Base-by-base conservation (phyloP, 2,888 invertebrate genomes). In the Laspeyria flexula region DNA sequence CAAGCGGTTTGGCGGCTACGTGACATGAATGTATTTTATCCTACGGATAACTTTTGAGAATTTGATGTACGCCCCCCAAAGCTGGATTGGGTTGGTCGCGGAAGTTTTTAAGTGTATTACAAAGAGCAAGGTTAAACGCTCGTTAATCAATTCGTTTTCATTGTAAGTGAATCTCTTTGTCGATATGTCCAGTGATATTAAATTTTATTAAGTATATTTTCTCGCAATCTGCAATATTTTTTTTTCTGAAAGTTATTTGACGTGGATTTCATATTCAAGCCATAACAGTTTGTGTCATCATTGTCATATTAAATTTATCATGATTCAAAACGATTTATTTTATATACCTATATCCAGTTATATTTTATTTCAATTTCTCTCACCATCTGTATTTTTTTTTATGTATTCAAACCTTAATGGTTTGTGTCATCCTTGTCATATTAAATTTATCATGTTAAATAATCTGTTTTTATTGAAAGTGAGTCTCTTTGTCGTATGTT, bases 11-110 rank as follows among this genome's bases (percentile, higher is more conserved):
- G 76, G 73, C 63, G 59, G 54, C 45, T 55, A 86, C 89, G 90
- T 90, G 89, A 83, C 79, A 49, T 49, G 87, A 86, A 88, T 88
- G 57, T 60, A 55, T 75, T 70, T 72, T 62, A 75, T 65, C 55
- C 50, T 47, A 35, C 45, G 60, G 48, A 64, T 60, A 68, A 70
- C 60, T 74, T 71, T 65, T 43, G 54, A 64, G 63, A 71, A 67
- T 71, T 77, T 68, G 62, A 65, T 64, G 64, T 64, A 71, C 48
- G 53, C 37, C 45, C n/a, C 50, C 38, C 37, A 34, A 55, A 62
- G 58, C 56, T 43, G 51, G 51, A 42, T 50, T 47, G 42, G 47
- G 50, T 46, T 57, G 51, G 52, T 72, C 43, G 63, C 66, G 67
- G 71, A 75, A 68, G 68, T 70, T 69, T 69, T 64, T 62, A 65